These are phyloP conservation scores for Calosoma granatense DNA, from an alignment of 1,140 invertebrate genomes.

Conservation along the genomic window DNA sequence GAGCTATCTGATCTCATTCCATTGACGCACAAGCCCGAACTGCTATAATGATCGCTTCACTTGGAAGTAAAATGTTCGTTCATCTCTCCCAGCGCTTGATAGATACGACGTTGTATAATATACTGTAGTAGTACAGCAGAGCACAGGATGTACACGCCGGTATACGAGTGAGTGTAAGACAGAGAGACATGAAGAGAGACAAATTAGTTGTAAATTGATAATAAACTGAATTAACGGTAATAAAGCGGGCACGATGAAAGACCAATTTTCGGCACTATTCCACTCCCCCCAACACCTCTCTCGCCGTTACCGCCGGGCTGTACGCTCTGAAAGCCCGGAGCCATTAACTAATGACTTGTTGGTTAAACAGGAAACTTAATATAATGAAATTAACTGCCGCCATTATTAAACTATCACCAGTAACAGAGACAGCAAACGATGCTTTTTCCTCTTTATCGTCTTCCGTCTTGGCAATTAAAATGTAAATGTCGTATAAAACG, in stretches of 20 bases:
- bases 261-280: neutral
- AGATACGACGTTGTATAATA: too few species aligned
- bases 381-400: conserved; percentile 1
- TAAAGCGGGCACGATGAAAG: neutral
- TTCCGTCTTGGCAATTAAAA: conserved; percentile 5
- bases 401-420: conserved; percentile 2
- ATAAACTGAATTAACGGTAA: conserved; percentile 4
- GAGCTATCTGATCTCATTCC: too few species aligned
- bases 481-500: neutral
- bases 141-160: too few species aligned
- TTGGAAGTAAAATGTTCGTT: too few species aligned
- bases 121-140: too few species aligned
- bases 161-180: too few species aligned
- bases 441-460: neutral
- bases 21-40: too few species aligned
- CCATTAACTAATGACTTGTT: conserved; percentile 1
- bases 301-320: neutral
- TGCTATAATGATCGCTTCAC: too few species aligned
- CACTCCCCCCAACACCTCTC: neutral
- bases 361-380: conserved; percentile 7
- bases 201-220: conserved; percentile 9
- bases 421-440: neutral
- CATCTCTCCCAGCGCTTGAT: too few species aligned
- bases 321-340: neutral
- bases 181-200: too few species aligned